These are phyloP conservation scores for Virgularia gustaviana DNA, from an alignment of 92 coral and sea anemone species.

Conservation along the genomic window DNA sequence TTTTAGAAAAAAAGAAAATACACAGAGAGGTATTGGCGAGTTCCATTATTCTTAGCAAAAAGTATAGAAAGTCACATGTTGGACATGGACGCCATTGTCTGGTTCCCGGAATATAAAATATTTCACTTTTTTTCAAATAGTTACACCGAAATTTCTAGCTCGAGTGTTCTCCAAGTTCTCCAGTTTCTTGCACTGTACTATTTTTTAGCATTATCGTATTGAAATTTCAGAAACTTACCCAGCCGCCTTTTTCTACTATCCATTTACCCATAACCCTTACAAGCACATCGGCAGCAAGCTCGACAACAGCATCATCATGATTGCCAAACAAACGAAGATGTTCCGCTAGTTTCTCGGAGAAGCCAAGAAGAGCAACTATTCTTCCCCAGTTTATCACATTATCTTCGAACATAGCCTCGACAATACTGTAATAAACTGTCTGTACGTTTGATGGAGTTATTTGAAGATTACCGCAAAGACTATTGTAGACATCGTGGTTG, in stretches of 20 bases:
- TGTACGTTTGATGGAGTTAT: constrained; percentile 6
- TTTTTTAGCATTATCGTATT: too few species aligned
- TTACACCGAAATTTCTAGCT: too few species aligned
- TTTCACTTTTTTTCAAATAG: too few species aligned
- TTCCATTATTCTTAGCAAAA: too few species aligned
- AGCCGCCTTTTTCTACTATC: constrained; percentile 16
- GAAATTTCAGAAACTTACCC: constrained; percentile 11
- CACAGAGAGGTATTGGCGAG: too few species aligned
- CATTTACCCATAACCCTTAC: neutral
- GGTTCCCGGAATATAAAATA: too few species aligned
- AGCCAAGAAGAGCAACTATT: constrained; percentile 11
- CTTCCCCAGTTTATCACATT: constrained; percentile 23
- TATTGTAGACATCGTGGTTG: constrained; percentile 20
- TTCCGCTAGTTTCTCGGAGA: constrained; percentile 19
- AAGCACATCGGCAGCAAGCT: constrained; percentile 10
- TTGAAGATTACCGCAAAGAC: constrained; percentile 9
- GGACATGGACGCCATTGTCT: neutral
- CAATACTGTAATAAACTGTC: neutral
- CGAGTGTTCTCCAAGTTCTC: too few species aligned
- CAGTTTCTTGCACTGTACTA: too few species aligned
- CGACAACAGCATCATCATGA: neutral
- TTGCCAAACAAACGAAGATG: constrained; percentile 4
- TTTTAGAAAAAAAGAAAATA: too few species aligned
- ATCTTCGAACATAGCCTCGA: constrained; percentile 22
- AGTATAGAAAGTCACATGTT: neutral